A percentile compares a stretch with the other conserved stretches of the same genome.
Evolutionary conservation across 2,797 vertebrate species (phyloP).

Genomic region (Poecilia picta): DNA sequence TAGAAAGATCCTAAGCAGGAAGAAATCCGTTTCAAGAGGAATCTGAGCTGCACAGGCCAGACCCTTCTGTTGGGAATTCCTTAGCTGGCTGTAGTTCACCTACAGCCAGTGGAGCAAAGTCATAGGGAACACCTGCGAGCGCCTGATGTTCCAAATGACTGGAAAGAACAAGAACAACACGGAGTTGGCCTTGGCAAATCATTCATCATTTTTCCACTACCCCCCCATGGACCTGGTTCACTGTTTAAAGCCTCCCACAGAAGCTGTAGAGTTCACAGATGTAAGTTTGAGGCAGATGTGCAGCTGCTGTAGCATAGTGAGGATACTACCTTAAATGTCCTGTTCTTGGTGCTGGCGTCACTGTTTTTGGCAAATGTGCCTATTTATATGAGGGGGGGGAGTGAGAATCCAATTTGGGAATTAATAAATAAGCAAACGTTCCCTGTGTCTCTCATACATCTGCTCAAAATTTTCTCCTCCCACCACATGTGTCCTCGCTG

Average conservation of each 20-base stretch:
- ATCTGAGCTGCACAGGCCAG: slow-evolving; percentile 7
- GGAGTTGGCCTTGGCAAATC: slow-evolving; percentile 67
- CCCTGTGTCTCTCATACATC: slow-evolving; percentile 24
- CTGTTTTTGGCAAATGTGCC: slow-evolving; percentile 16
- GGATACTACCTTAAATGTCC: slow-evolving; percentile 38
- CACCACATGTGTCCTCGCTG: slow-evolving; percentile 23
- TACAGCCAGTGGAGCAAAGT: slow-evolving; percentile 71
- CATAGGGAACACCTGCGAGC: slow-evolving; percentile 64
- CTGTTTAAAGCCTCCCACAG: slow-evolving; percentile 67
- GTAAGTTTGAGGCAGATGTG: slow-evolving; percentile 56
- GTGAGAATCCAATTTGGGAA: slow-evolving; percentile 15
- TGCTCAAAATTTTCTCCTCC: slow-evolving; percentile 15
- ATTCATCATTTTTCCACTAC: slow-evolving; percentile 71
- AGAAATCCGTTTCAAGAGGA: slow-evolving; percentile 42
- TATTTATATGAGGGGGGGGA: neutral
- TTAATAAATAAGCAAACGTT: slow-evolving; percentile 27
- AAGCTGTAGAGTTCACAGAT: slow-evolving; percentile 39
- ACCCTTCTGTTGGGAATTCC: slow-evolving; percentile 55
- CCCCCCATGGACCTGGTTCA: slow-evolving; percentile 44
- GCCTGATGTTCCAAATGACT: slow-evolving; percentile 77
- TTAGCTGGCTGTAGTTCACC: slow-evolving; percentile 47
- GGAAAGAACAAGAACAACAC: slow-evolving; percentile 74
- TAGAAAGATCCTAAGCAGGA: slow-evolving; percentile 37
- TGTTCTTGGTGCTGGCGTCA: slow-evolving; percentile 11
- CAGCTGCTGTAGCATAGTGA: slow-evolving; percentile 26